Base-by-base conservation (phyloP, 1,140 invertebrate species). In the Nilaparvata lugens region DNA sequence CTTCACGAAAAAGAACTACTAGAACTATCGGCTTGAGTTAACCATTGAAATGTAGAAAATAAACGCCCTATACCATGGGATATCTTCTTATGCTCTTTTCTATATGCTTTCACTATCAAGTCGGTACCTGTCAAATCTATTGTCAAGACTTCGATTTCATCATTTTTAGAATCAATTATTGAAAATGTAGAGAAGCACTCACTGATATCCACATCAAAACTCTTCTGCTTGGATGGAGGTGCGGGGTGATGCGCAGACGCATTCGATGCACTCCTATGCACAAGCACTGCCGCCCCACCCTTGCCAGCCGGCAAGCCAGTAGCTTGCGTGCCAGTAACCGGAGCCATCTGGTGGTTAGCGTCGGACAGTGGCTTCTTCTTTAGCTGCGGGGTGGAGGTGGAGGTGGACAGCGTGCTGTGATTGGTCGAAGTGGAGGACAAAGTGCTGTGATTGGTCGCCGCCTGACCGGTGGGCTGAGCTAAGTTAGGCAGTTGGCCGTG, bases 351-450 rank as follows among this genome's bases (percentile, higher is more conserved):
- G n/a, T 51, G 18, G 56, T 67, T 62, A 0, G 71, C 66, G 19
- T 77, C 76, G 2, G 64, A 63, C n/a, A 76, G 74, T 14, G 73
- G 70, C 62, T 78, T 79, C 66, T 81, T 81, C 65, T 80, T 81
- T 28, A 80, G 76, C 1, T 79, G 64, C 1, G 79, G 79, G 2
- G 79, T 80, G n/a, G 75, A 78, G 0, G 77, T 76, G 0, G 76
- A 78, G 1, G 76, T 64, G 0, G 76, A 76, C 14, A 78, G 62
- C 67, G 25, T 18, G 16, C 59, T 48, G 21, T 48, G 16, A 48
- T 23, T 48, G 45, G 45, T 16, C 18, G 45, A 5, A 2, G 45
- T 1, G 2, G 31, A 35, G 31, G 31, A 76, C 14, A 78, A 62
- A 66, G 25, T 18, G 16, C 59, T 48, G 21, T 48, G 16, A 48